phyloP scores from a whole-genome alignment of 2,888 invertebrate species.

The Pyrgus malvae region DNA sequence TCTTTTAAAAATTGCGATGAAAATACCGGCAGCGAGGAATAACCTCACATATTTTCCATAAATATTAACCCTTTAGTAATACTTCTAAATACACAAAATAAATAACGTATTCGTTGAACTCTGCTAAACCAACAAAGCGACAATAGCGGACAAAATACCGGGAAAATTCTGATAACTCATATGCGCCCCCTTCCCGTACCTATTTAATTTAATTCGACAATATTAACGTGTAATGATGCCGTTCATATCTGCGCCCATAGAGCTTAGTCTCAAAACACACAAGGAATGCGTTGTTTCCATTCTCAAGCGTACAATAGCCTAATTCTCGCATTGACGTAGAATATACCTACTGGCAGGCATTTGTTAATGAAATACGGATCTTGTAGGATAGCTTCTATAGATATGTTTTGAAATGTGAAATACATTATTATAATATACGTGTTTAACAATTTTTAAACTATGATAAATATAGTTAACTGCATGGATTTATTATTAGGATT shows the following conservation, averaged over 20 bases:
- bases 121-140: constrained; percentile 8
- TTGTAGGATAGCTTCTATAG: neutral
- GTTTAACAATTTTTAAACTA: too few species aligned
- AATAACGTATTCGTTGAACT: neutral
- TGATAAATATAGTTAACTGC: too few species aligned
- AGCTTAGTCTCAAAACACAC: constrained; percentile 37
- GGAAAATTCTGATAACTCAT: constrained; percentile 16
- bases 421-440: too few species aligned
- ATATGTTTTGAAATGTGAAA: too few species aligned
- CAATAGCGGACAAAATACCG: neutral
- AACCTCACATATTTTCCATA: too few species aligned
- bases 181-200: constrained; percentile 10
- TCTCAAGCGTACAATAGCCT: constrained; percentile 35
- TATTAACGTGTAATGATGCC: constrained; percentile 31
- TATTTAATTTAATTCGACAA: constrained; percentile 26
- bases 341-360: constrained; percentile 34
- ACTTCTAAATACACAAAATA: too few species aligned
- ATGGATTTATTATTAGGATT: too few species aligned
- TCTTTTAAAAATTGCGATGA: too few species aligned
- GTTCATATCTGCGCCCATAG: constrained; percentile 35
- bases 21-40: too few species aligned
- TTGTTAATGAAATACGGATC: constrained; percentile 36
- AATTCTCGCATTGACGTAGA: constrained; percentile 38
- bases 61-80: too few species aligned
- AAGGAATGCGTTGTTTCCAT: constrained; percentile 36